Conservation (phyloP, 2,888 invertebrate genomes). For the Andrena chrysosceles region DNA sequence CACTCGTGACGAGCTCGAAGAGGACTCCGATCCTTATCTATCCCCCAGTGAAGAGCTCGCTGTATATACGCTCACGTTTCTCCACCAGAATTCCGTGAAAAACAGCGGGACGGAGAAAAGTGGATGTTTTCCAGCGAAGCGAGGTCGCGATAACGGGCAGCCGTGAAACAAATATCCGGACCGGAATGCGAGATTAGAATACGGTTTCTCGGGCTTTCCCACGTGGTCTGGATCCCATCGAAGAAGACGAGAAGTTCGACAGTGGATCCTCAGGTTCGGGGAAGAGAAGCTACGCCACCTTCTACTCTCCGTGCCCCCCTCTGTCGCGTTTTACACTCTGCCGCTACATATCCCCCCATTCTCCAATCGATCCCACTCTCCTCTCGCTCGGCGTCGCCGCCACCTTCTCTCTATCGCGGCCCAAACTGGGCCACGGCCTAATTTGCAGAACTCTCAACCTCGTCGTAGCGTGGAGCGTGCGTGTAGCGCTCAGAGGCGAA, state of each 20-base stretch:
- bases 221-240: slow-evolving; percentile 1
- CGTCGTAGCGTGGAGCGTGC: slow-evolving; percentile 65
- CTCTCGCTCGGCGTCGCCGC: slow-evolving; percentile 24
- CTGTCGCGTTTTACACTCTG: slow-evolving; percentile 15
- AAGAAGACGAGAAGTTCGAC: slow-evolving; percentile 9
- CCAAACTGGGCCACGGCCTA: slow-evolving; percentile 84
- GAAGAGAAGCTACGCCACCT: slow-evolving; percentile 26
- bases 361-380: slow-evolving; percentile 57
- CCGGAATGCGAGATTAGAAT: slow-evolving; percentile 12
- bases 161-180: neutral
- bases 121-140: neutral
- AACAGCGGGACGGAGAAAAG: neutral
- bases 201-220: neutral
- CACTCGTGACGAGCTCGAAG: slow-evolving; percentile 63
- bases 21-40: slow-evolving; percentile 52
- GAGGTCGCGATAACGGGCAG: neutral
- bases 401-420: slow-evolving; percentile 65
- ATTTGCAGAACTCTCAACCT: slow-evolving; percentile 81
- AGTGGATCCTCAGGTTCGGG: slow-evolving; percentile 16
- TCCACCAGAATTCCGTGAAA: neutral
- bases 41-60: neutral
- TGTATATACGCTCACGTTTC: neutral
- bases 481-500: slow-evolving; percentile 66
- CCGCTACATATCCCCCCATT: slow-evolving; percentile 31
- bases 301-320: neutral